Evolutionary conservation across 2,113 vertebrate species (phyloP).

Genomic region (Struthidea cinerea): DNA sequence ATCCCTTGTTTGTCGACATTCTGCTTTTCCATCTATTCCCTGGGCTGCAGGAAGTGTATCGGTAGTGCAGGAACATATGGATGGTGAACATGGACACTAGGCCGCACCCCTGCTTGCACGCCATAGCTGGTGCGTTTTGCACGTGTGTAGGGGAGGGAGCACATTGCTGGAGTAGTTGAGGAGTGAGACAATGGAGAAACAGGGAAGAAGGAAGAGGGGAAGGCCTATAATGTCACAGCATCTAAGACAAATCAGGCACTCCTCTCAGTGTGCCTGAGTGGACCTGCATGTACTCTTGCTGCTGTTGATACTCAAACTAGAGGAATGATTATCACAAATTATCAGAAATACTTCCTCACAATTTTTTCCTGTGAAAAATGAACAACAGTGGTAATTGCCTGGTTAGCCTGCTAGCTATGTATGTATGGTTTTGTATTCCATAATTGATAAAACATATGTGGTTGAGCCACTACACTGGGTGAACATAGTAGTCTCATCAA

Average conservation of each 20-base stretch:
- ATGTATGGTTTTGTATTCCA: neutral
- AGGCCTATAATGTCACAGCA: neutral
- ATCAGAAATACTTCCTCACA: neutral
- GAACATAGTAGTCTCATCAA: neutral
- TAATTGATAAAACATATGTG: accelerated
- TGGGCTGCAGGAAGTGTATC: neutral
- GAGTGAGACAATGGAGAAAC: neutral
- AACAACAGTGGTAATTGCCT: neutral
- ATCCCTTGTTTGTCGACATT: constrained; percentile 4
- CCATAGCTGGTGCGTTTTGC: accelerated
- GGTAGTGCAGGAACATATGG: accelerated
- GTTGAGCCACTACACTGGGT: neutral
- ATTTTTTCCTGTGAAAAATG: neutral
- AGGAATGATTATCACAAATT: neutral
- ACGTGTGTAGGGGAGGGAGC: accelerated
- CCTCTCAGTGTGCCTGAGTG: accelerated
- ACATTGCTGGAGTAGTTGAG: neutral
- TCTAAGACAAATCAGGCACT: neutral
- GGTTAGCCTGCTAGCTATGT: neutral
- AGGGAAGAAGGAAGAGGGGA: neutral
- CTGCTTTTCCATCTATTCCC: constrained; percentile 13
- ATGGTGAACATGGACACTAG: accelerated
- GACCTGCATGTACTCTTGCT: accelerated
- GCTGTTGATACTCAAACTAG: neutral
- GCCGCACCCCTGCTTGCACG: accelerated